These are phyloP conservation scores for Montipora capricornis DNA, from an alignment of 64 coral and sea anemone species.

Conservation along the genomic window DNA sequence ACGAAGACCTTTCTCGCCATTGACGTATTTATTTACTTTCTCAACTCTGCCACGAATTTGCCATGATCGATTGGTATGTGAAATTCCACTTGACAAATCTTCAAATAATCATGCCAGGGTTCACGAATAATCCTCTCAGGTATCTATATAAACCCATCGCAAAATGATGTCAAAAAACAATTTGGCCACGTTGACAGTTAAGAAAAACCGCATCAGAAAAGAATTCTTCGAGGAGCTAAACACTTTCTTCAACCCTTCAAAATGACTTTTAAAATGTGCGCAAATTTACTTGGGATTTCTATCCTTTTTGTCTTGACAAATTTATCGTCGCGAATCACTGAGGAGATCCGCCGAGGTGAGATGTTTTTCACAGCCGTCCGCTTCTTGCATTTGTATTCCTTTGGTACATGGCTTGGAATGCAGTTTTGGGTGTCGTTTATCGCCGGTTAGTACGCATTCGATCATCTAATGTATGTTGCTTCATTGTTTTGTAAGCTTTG, in stretches of 20 bases:
- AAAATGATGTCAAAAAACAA: not conserved
- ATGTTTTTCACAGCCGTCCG: conserved; percentile 51
- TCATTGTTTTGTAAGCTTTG: not conserved
- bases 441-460: conserved; percentile 35
- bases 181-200: not conserved
- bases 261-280: conserved; percentile 66
- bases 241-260: not conserved
- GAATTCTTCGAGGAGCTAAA: not conserved
- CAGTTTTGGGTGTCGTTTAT: conserved; percentile 92
- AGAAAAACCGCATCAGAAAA: not conserved
- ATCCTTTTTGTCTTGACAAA: not conserved
- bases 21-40: too few species aligned
- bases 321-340: conserved; percentile 79
- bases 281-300: conserved; percentile 46
- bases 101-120: not conserved
- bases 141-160: not conserved
- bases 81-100: too few species aligned
- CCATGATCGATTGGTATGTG: too few species aligned
- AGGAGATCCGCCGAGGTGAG: conserved; percentile 74
- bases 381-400: conserved; percentile 76
- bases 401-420: conserved; percentile 86
- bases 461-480: not conserved
- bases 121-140: not conserved
- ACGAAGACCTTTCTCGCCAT: too few species aligned
- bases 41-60: too few species aligned